phyloP scores from a whole-genome alignment of 2,113 vertebrate genomes.

The Osmerus eperlanus region DNA sequence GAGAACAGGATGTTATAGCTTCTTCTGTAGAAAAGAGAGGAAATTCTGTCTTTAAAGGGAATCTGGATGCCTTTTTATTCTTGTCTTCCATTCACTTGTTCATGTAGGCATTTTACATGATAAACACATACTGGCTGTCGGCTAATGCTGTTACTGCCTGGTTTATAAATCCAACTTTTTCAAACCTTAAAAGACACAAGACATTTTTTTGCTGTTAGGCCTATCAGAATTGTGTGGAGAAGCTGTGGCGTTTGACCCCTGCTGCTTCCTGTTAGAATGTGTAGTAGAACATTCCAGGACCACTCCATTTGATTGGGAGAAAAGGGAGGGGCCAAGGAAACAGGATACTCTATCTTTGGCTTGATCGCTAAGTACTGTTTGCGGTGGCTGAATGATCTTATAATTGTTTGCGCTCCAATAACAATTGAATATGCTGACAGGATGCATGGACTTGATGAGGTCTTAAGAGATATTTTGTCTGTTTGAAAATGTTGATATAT shows the following conservation, averaged over 20 bases:
- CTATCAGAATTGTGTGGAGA: constrained; percentile 24
- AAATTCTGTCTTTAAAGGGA: neutral
- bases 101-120: neutral
- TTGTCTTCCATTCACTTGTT: too few species aligned
- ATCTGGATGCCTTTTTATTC: too few species aligned
- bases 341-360: constrained; percentile 14
- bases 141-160: neutral
- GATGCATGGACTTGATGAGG: too few species aligned
- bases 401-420: neutral
- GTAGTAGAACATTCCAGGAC: constrained; percentile 32
- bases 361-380: neutral
- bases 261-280: constrained; percentile 38
- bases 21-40: constrained; percentile 20
- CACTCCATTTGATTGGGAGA: neutral
- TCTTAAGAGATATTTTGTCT: too few species aligned
- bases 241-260: constrained; percentile 31
- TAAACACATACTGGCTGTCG: neutral
- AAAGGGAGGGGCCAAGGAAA: neutral
- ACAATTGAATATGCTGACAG: too few species aligned
- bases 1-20: constrained; percentile 43
- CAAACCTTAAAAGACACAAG: too few species aligned
- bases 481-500: too few species aligned
- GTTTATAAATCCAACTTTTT: too few species aligned
- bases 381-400: neutral
- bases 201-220: constrained; percentile 12